Conservation (phyloP, 2,113 vertebrate genomes). For the Nematolebias whitei region DNA sequence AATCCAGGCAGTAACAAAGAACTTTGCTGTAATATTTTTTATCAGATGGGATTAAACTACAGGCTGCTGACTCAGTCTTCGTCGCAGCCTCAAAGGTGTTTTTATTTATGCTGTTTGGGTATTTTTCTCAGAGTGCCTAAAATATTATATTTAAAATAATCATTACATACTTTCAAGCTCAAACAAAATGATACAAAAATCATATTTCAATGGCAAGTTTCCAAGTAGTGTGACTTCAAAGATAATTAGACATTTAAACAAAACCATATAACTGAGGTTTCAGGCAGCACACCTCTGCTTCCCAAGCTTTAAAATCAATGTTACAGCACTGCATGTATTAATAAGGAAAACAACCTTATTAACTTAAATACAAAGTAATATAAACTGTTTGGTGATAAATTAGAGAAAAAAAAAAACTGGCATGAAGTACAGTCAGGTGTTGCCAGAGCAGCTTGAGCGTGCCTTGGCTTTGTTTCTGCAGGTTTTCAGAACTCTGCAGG, state of each 20-base stretch:
- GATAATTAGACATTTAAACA: conserved; percentile 35
- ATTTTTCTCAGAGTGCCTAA: conserved; percentile 16
- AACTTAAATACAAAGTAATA: not conserved
- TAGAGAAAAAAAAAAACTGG: not conserved
- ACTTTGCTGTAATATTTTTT: conserved; percentile 29
- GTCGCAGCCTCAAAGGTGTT: conserved; percentile 23
- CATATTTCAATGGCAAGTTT: conserved; percentile 15
- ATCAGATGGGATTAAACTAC: conserved; percentile 21
- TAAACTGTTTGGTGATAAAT: not conserved
- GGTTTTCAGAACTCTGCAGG: conserved; percentile 2
- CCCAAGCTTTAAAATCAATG: conserved; percentile 5
- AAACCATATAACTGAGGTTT: conserved; percentile 3
- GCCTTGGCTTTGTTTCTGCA: not conserved
- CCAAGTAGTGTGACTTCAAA: conserved; percentile 43
- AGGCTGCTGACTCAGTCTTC: conserved; percentile 32
- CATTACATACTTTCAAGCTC: conserved; percentile 13
- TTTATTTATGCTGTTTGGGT: conserved; percentile 33
- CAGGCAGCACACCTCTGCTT: conserved; percentile 11
- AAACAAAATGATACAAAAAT: conserved; percentile 18
- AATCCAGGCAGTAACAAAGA: conserved; percentile 18
- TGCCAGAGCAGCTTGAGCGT: not conserved
- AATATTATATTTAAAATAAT: conserved; percentile 12
- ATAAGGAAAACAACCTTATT: conserved; percentile 1
- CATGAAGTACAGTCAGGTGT: not conserved
- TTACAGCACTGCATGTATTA: not conserved